Conservation (phyloP, 2,113 vertebrate species). For the Ondatra zibethicus region DNA sequence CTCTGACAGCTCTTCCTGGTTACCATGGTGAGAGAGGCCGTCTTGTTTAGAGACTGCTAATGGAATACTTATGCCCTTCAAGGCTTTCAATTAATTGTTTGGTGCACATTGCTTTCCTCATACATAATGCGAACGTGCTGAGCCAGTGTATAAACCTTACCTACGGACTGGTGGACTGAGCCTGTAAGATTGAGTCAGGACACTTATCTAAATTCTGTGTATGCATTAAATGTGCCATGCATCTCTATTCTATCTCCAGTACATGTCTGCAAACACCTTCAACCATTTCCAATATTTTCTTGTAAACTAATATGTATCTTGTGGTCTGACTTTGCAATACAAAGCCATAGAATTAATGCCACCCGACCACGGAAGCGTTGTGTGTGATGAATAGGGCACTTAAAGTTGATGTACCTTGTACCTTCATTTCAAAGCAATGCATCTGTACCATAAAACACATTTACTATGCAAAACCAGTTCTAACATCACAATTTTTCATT, state of each 20-base stretch:
- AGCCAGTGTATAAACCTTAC: neutral
- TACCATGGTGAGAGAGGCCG: conserved; percentile 75
- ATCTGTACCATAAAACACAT: conserved; percentile 52
- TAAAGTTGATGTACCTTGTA: conserved; percentile 41
- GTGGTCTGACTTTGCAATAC: conserved; percentile 39
- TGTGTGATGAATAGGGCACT: conserved; percentile 49
- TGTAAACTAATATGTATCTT: conserved; percentile 39
- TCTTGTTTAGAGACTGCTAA: conserved; percentile 71
- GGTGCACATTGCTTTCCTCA: neutral
- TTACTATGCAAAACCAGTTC: conserved; percentile 62
- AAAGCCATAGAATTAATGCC: conserved; percentile 31
- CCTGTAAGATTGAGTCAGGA: neutral
- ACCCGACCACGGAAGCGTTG: neutral
- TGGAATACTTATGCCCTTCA: conserved; percentile 52
- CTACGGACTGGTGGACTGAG: neutral
- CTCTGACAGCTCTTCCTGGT: conserved; percentile 70
- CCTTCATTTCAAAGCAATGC: conserved; percentile 63
- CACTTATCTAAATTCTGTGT: conserved; percentile 29
- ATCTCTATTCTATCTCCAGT: conserved; percentile 50
- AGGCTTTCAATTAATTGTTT: conserved; percentile 76
- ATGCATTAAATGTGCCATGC: neutral
- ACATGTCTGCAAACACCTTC: neutral
- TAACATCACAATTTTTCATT: neutral
- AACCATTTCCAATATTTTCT: conserved; percentile 51
- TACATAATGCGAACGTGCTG: neutral